These are phyloP conservation scores for Kryptolebias marmoratus DNA, from an alignment of 2,113 vertebrate species.

Conservation along the genomic window DNA sequence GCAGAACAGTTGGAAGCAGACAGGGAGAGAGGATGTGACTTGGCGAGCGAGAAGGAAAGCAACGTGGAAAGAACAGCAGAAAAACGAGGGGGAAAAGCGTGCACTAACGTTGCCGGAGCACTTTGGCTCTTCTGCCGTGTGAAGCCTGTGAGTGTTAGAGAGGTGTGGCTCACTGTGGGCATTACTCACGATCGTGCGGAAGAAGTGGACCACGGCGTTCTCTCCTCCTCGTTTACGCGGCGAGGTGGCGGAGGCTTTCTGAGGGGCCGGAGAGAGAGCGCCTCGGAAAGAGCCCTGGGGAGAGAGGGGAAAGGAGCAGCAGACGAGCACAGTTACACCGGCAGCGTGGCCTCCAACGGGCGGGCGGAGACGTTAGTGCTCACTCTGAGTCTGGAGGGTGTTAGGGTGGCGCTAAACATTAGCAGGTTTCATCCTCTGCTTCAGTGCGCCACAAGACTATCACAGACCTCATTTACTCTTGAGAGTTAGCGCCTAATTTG, in stretches of 20 bases:
- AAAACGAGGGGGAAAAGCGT: not conserved
- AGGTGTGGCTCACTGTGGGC: not conserved
- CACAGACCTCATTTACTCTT: too few relatives aligned
- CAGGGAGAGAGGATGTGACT: constrained; percentile 35
- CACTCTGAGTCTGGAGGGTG: too few relatives aligned
- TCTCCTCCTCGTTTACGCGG: constrained; percentile 89
- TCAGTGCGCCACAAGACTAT: too few relatives aligned
- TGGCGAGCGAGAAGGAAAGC: constrained; percentile 3
- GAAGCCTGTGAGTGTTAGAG: not conserved
- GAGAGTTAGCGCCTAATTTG: too few relatives aligned
- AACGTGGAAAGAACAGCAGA: constrained; percentile 1
- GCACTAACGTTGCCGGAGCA: not conserved
- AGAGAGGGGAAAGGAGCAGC: constrained; percentile 5
- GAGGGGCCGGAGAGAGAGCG: constrained; percentile 85
- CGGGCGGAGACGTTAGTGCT: too few relatives aligned
- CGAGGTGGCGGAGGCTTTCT: constrained; percentile 83
- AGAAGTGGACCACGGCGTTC: constrained; percentile 95
- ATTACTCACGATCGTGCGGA: constrained; percentile 94
- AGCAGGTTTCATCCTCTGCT: too few relatives aligned
- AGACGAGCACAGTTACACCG: not conserved
- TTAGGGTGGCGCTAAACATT: too few relatives aligned
- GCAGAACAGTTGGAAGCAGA: constrained; percentile 50
- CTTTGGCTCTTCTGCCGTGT: not conserved
- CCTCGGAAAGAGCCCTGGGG: constrained; percentile 83
- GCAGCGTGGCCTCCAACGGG: not conserved